Conservation (phyloP, 2,113 vertebrate genomes). For the Dromas ardeola region DNA sequence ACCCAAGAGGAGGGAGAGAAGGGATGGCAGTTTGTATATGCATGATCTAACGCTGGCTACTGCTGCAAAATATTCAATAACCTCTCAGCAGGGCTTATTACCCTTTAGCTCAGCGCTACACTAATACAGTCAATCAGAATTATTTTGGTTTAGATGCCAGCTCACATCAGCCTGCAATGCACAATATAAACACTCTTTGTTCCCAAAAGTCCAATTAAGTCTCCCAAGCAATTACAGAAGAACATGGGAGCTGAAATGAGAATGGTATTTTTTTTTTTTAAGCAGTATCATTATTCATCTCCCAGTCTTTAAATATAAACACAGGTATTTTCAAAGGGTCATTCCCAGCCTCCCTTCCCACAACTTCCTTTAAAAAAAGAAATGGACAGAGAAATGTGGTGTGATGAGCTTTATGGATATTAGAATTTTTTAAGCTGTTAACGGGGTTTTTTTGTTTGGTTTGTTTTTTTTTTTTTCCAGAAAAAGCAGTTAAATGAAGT, state of each 20-base stretch:
- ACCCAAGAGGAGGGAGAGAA: neutral
- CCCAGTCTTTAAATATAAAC: neutral
- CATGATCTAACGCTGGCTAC: neutral
- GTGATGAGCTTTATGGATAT: neutral
- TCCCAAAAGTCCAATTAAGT: neutral
- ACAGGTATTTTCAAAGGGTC: neutral
- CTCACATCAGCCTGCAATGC: neutral
- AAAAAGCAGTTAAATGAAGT: neutral
- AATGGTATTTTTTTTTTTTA: neutral
- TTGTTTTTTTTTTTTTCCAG: neutral
- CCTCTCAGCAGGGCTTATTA: neutral
- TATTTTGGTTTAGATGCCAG: neutral
- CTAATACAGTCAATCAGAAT: neutral
- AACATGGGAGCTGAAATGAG: neutral
- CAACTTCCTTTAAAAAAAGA: neutral
- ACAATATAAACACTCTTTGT: neutral
- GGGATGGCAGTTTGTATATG: neutral
- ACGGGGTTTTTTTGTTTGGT: neutral
- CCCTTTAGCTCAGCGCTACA: neutral
- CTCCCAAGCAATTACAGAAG: neutral
- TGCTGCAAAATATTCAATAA: neutral
- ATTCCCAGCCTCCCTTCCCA: neutral
- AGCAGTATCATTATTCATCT: neutral
- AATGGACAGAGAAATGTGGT: neutral
- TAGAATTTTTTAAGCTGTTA: neutral